Percentiles rank a stretch among this genome's conserved stretches.
Evolutionary conservation across 2,797 vertebrate genomes (phyloP).

Genomic region (Gadopsis marmoratus): DNA sequence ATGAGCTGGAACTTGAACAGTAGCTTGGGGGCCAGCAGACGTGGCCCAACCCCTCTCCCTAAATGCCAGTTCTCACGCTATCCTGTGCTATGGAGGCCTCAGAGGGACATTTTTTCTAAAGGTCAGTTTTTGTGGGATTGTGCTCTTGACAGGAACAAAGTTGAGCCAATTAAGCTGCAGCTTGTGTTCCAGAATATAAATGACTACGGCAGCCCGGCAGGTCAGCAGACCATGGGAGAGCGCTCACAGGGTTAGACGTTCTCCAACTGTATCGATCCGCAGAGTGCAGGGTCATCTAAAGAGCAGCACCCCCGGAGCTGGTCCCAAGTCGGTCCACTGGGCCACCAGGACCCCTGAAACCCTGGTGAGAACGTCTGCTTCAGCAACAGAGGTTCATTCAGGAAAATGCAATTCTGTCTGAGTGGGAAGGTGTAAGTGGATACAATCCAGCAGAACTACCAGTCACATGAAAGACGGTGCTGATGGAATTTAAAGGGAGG

Average conservation of each 20-base stretch:
- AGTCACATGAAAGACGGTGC: neutral
- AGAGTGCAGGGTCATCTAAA: neutral
- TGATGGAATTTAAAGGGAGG: neutral
- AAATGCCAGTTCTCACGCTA: conserved; percentile 71
- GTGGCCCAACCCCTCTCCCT: conserved; percentile 9
- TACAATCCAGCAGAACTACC: neutral
- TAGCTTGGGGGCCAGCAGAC: conserved; percentile 17
- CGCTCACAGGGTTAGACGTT: neutral
- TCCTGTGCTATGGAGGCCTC: conserved; percentile 35
- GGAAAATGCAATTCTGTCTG: neutral
- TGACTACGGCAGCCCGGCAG: neutral
- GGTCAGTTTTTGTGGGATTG: conserved; percentile 48
- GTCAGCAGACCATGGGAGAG: conserved; percentile 36
- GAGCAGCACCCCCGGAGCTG: neutral
- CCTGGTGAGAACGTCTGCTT: neutral
- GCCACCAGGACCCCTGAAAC: neutral
- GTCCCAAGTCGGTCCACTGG: neutral
- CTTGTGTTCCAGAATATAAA: conserved; percentile 26
- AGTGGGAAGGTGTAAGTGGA: neutral
- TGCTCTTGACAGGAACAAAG: conserved; percentile 17
- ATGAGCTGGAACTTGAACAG: conserved; percentile 22
- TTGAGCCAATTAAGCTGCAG: neutral
- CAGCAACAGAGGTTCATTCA: neutral
- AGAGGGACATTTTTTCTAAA: conserved; percentile 53
- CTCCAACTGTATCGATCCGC: neutral